Base-by-base conservation (phyloP, 2,797 vertebrate genomes). In the Lerista edwardsae region DNA sequence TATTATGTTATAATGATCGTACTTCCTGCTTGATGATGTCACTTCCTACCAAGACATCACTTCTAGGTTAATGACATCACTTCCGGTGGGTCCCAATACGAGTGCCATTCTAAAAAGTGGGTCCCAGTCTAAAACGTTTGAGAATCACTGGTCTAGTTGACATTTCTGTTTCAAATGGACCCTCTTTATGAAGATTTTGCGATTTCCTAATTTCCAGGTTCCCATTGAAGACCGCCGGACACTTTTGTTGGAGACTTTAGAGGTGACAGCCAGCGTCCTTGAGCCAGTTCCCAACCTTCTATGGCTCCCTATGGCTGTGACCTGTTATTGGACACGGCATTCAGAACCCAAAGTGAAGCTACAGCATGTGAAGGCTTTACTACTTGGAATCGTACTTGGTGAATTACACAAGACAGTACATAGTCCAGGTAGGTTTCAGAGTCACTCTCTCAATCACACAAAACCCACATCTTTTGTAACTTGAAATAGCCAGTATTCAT, bases 371-470 rank as follows among this genome's bases (percentile, higher is more conserved):
- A 97, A 98, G 88, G 97, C 97, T 87, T 90, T 99, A 75, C 87
- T 99, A 83, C 93, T 99, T 65, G 96, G 95, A 69, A 93, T 98
- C 75, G 95, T 98, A 47, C 95, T 94, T 78, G 98, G 97, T 87
- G 98, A 99, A 89, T 82, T 98, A 83, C 91, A 94, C 47, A 90
- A 87, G 86, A 88, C 82, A 34, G 61, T 75, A 1, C 1, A 10
- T 3, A 91, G 89, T 59, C 21, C 93, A 93, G 95, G 97, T 96
- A 95, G 14, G 93, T 93, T 82, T 64, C 25, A 74, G 31, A 75
- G 23, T 17, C 19, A 21, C 9, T 51, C 47, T 51, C 47, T 21
- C 27, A 41, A 29, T 31, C 27, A 57, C 0, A 55, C 51, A 55
- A 17, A 1, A 29, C 51, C 31, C 7, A 15, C 6, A 15, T 12